These are phyloP conservation scores for Elanoides forficatus DNA, from an alignment of 2,113 vertebrate genomes.

Conservation along the genomic window DNA sequence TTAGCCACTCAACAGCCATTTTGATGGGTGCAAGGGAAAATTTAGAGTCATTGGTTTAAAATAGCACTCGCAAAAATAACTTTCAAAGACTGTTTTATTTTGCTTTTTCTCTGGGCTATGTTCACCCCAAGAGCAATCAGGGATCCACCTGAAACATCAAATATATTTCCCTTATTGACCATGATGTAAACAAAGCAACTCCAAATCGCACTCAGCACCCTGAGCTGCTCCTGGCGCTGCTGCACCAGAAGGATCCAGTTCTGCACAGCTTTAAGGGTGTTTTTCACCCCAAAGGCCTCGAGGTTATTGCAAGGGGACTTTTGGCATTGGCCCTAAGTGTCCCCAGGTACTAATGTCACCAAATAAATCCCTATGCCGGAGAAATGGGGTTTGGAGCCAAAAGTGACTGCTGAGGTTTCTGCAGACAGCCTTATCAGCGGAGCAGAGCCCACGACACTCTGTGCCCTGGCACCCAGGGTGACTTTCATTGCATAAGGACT, in stretches of 20 bases:
- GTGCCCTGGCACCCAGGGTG: rapidly evolving
- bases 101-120: neutral
- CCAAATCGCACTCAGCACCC: neutral
- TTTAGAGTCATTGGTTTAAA: neutral
- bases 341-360: neutral
- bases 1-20: neutral
- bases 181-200: rapidly evolving
- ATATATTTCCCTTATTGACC: rapidly evolving
- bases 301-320: neutral
- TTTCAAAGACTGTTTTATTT: neutral
- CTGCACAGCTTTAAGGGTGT: rapidly evolving
- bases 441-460: rapidly evolving
- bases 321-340: neutral
- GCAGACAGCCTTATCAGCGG: neutral
- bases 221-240: neutral
- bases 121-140: neutral
- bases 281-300: neutral
- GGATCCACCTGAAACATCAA: neutral
- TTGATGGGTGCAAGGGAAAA: neutral
- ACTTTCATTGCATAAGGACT: neutral
- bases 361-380: neutral
- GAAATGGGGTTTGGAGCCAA: neutral
- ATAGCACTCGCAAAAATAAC: neutral
- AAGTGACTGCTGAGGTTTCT: neutral
- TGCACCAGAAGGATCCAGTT: neutral